phyloP scores from a whole-genome alignment of 2,797 vertebrate species.

The Sebastes variabilis region DNA sequence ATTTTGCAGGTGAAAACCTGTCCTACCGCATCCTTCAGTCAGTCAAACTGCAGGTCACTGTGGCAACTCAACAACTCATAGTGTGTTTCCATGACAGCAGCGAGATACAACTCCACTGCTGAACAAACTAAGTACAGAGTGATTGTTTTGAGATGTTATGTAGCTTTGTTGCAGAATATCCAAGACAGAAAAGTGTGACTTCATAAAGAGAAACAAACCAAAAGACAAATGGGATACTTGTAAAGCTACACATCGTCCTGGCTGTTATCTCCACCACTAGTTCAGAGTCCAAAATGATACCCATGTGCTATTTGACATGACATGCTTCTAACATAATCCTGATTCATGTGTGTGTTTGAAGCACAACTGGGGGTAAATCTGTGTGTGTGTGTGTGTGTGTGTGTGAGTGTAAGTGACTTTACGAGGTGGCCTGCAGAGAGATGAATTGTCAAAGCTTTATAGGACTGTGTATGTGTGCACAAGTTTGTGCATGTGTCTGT shows the following conservation, averaged over 20 bases:
- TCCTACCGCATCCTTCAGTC: slow-evolving; percentile 54
- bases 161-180: neutral
- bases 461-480: neutral
- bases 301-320: slow-evolving; percentile 15
- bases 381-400: neutral
- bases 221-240: neutral
- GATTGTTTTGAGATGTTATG: neutral
- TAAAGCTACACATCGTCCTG: neutral
- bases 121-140: neutral
- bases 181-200: neutral
- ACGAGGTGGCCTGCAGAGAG: slow-evolving; percentile 18
- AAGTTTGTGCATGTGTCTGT: neutral
- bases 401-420: slow-evolving; percentile 9
- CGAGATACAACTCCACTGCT: slow-evolving; percentile 7
- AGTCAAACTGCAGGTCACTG: slow-evolving; percentile 38
- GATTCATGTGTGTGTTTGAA: slow-evolving; percentile 28
- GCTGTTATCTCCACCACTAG: neutral
- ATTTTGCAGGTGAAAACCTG: slow-evolving; percentile 75
- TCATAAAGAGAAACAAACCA: neutral
- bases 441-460: slow-evolving; percentile 8
- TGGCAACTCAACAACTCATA: slow-evolving; percentile 34
- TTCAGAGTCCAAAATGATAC: slow-evolving; percentile 15
- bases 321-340: neutral
- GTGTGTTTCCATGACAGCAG: slow-evolving; percentile 33
- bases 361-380: slow-evolving; percentile 13